Percentiles rank a stretch among this genome's conserved stretches.
Evolutionary conservation across 2,113 vertebrate genomes (phyloP).

Genomic region (Fulmarus glacialis): DNA sequence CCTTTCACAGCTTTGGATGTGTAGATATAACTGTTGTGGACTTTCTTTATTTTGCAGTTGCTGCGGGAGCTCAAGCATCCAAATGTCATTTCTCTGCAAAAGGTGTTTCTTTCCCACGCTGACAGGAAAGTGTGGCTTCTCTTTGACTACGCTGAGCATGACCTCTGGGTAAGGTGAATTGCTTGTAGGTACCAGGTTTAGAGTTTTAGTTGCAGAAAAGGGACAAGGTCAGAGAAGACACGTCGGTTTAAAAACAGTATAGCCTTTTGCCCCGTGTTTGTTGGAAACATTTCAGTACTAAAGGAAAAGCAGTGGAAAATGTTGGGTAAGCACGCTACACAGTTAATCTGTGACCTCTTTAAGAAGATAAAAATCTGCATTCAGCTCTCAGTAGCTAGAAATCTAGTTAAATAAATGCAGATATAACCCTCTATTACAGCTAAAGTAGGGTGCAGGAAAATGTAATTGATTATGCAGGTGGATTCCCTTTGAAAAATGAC

Average conservation of each 20-base stretch:
- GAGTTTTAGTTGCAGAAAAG: background rate
- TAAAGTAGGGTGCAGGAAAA: background rate
- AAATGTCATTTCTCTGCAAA: conserved; percentile 99
- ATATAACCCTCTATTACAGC: background rate
- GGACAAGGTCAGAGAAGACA: background rate
- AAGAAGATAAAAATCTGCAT: background rate
- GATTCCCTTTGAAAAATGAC: background rate
- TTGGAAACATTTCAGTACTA: background rate
- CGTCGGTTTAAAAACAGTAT: background rate
- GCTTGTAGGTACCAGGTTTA: background rate
- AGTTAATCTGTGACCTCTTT: background rate
- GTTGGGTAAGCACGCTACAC: background rate
- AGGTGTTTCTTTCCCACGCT: conserved; percentile 98
- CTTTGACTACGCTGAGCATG: conserved; percentile 98
- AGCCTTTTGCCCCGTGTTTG: background rate
- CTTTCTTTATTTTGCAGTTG: conserved; percentile 84
- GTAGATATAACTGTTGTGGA: background rate
- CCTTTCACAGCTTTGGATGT: background rate
- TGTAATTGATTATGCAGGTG: background rate
- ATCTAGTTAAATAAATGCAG: background rate
- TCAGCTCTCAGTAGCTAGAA: background rate
- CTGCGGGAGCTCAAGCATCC: conserved; percentile 97
- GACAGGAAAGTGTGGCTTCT: conserved; percentile 99
- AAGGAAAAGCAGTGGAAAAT: background rate
- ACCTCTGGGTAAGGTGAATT: conserved; percentile 91